Conservation (phyloP, 2,797 vertebrate genomes). For the Sylvia borin region DNA sequence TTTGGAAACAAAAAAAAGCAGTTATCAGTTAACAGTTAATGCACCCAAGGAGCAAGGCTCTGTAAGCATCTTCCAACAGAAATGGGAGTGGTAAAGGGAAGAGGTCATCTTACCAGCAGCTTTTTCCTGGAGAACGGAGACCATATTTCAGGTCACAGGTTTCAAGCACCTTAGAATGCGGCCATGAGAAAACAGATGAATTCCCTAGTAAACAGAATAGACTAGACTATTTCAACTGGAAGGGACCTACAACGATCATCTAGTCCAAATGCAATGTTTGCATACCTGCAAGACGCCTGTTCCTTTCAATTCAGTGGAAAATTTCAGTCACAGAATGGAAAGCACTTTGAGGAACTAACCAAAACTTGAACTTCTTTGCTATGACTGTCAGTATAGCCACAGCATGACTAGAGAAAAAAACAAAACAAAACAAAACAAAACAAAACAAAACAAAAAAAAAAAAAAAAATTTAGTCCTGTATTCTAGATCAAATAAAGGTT, state of each 20-base stretch:
- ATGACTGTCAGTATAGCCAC: neutral
- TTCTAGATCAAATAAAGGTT: neutral
- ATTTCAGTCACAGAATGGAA: neutral
- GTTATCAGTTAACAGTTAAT: neutral
- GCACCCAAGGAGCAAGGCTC: neutral
- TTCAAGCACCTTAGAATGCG: neutral
- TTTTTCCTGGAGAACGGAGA: neutral
- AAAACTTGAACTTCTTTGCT: neutral
- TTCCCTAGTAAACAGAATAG: neutral
- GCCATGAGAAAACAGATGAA: neutral
- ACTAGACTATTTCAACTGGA: neutral
- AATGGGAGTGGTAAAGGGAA: neutral
- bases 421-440: too few species aligned
- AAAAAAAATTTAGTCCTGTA: neutral
- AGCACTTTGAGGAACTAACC: neutral
- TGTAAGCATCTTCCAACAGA: neutral
- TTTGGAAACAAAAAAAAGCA: neutral
- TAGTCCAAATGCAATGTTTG: neutral
- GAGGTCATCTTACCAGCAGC: neutral
- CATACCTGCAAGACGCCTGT: neutral
- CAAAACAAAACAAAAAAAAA: too few species aligned
- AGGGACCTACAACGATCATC: neutral
- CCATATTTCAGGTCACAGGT: neutral
- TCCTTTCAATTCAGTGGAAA: neutral
- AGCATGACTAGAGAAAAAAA: neutral